These are phyloP conservation scores for Menidia menidia DNA, from an alignment of 2,797 vertebrate genomes.

Conservation along the genomic window DNA sequence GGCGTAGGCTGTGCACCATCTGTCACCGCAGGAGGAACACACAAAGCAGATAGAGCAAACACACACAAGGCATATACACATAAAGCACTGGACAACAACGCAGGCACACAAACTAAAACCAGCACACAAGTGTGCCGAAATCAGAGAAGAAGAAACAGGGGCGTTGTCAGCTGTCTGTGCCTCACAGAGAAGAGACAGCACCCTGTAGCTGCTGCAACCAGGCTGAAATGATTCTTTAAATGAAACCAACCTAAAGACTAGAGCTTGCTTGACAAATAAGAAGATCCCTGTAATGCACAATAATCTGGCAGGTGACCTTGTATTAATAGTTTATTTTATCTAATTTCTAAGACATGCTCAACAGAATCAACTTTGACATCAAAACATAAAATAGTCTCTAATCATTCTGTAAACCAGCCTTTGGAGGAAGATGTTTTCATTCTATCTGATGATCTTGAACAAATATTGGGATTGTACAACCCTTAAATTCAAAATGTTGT, in stretches of 20 bases:
- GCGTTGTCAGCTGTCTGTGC: constrained; percentile 50
- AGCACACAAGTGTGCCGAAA: constrained; percentile 26
- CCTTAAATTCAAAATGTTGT: constrained; percentile 14
- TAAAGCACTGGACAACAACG: constrained; percentile 23
- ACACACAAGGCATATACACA: constrained; percentile 33
- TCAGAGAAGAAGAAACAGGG: constrained; percentile 40
- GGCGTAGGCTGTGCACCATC: constrained; percentile 77
- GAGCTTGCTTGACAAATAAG: constrained; percentile 26
- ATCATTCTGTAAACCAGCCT: constrained; percentile 1
- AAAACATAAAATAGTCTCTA: constrained; percentile 12
- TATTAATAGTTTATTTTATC: constrained; percentile 52
- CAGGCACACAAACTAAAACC: constrained; percentile 13
- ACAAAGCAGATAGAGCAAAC: constrained; percentile 66
- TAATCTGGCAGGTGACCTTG: constrained; percentile 44
- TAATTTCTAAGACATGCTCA: constrained; percentile 31
- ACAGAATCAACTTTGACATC: constrained; percentile 33
- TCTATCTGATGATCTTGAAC: constrained; percentile 10
- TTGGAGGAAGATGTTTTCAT: constrained; percentile 21
- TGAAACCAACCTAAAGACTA: constrained; percentile 27
- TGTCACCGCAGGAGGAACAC: constrained; percentile 72
- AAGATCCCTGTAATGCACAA: constrained; percentile 43
- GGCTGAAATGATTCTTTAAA: constrained; percentile 26
- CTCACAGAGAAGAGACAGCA: constrained; percentile 34
- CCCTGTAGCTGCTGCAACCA: constrained; percentile 15
- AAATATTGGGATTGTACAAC: constrained; percentile 14